Evolutionary conservation across 2,888 invertebrate genomes (phyloP), one percentile per base, ranked within the genome.

Genomic region (Cinara cedri): DNA sequence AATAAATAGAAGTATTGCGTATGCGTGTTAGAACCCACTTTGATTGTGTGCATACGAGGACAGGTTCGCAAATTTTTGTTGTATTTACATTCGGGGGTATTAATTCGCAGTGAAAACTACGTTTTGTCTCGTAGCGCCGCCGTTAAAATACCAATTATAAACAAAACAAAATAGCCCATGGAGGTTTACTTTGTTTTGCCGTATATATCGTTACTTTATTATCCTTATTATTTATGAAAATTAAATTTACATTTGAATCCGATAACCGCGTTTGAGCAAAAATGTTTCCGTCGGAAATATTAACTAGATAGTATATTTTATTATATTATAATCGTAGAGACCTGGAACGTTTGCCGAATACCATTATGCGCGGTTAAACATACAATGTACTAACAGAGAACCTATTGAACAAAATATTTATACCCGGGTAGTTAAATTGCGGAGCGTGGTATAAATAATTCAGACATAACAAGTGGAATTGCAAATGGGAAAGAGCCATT

Each of bases 211-310:
- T 55, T n/a, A n/a, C n/a, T n/a, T n/a, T n/a, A n/a, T n/a, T n/a
- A n/a, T n/a, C n/a, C n/a, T n/a, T 55, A 55, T 55, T 21, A 55
- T 55, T 21, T 55, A 55, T 21, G 55, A 55, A 21, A 55, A 55
- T 21, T 21, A 55, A 55, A 21, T 55, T n/a, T 54, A 54, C 54
- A 16, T 1, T 55, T 6, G 19, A 19, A 21, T 55, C 21, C 21
- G 19, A 21, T 55, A 21, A 55, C 6, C 55, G 11, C 55, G 54
- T 54, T 54, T 51, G n/a, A n/a, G n/a, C 34, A 34, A 34, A 34
- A 3, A 34, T 34, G 34, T 34, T 34, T 4, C 6, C 34, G 34
- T 34, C 34, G 34, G 34, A 34, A 34, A 34, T 34, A 34, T 34
- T 34, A 34, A 34, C 6, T 34, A 34, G 6, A 34, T 3, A 34